Percentiles rank a stretch among this genome's conserved stretches.
phyloP scores from a whole-genome alignment of 2,113 vertebrate genomes.

The Gymnocephalus cernua region DNA sequence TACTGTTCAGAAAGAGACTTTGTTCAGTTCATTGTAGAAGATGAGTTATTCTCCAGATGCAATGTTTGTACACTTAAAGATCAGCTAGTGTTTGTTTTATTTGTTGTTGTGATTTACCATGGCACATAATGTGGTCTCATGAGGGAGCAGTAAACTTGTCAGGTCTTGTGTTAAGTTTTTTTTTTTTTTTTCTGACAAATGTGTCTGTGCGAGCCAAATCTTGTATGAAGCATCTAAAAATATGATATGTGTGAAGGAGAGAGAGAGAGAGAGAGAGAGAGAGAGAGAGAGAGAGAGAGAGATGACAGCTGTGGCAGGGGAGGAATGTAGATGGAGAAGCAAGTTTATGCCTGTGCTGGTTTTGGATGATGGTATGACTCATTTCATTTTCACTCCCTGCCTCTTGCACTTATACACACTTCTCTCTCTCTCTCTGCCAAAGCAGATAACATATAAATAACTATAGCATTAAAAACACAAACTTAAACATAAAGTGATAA shows the following conservation, averaged over 20 bases:
- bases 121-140: neutral
- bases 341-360: conserved; percentile 64
- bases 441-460: too few relatives aligned
- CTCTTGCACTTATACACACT: conserved; percentile 10
- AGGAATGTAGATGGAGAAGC: conserved; percentile 62
- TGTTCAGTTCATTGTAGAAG: neutral
- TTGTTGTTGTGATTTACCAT: neutral
- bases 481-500: too few relatives aligned
- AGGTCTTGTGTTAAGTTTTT: conserved; percentile 24
- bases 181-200: conserved; percentile 3
- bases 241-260: neutral
- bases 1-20: conserved; percentile 6
- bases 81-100: neutral
- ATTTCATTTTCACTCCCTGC: conserved; percentile 22
- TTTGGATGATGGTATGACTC: conserved; percentile 38
- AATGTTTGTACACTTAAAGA: neutral
- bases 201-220: conserved; percentile 22
- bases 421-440: neutral
- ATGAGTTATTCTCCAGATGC: neutral
- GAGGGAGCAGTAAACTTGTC: conserved; percentile 14
- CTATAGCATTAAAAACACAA: too few relatives aligned
- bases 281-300: neutral
- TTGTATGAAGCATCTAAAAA: conserved; percentile 9
- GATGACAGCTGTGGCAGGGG: conserved; percentile 22
- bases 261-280: neutral